Evolutionary conservation across 2,113 vertebrate genomes (phyloP).

Genomic region (Procapra przewalskii): DNA sequence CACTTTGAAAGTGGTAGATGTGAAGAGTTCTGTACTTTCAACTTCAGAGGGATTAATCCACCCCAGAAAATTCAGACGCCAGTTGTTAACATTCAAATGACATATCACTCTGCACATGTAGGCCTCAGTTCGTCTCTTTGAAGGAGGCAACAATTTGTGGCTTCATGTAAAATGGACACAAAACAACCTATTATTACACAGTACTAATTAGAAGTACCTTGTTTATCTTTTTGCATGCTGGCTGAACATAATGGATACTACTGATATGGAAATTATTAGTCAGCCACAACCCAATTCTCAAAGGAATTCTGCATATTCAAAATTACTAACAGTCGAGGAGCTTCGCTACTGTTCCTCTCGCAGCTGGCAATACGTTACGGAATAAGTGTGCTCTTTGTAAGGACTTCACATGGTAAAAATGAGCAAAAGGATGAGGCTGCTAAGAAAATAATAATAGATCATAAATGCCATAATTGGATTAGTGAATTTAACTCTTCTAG

Average conservation of each 20-base stretch:
- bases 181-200: conserved; percentile 67
- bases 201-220: conserved; percentile 75
- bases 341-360: conserved; percentile 38
- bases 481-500: neutral
- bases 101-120: conserved; percentile 28
- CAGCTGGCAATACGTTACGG: conserved; percentile 55
- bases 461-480: neutral
- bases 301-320: conserved; percentile 39
- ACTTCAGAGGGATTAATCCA: neutral
- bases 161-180: conserved; percentile 26
- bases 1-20: neutral
- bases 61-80: conserved; percentile 64
- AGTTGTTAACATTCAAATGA: conserved; percentile 61
- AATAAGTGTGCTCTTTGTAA: conserved; percentile 51
- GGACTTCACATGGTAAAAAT: conserved; percentile 28
- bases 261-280: conserved; percentile 76
- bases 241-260: conserved; percentile 45
- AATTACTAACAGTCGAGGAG: conserved; percentile 67
- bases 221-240: conserved; percentile 67
- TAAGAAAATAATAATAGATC: conserved; percentile 35
- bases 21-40: neutral
- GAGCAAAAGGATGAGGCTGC: neutral
- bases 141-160: conserved; percentile 55
- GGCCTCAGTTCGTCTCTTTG: conserved; percentile 50
- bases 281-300: conserved; percentile 50